Conservation (phyloP, 2,797 vertebrate genomes). For the Staurois parvus region DNA sequence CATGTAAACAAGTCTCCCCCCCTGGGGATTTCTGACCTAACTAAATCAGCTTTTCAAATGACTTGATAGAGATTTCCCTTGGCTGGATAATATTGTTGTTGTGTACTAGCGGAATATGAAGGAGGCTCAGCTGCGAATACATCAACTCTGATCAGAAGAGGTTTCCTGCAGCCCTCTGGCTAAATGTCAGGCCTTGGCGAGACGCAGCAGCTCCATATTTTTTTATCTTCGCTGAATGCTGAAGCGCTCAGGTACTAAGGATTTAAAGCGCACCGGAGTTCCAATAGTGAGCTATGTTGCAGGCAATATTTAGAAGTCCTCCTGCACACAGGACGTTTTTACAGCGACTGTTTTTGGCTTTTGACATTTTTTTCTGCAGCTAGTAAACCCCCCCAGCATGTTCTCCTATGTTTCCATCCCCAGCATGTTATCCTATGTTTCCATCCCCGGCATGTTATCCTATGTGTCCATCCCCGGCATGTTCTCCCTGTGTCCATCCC, state of each 20-base stretch:
- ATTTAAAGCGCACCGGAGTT: too few relatives aligned
- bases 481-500: too few relatives aligned
- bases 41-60: slow-evolving; percentile 57
- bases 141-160: background rate
- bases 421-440: too few relatives aligned
- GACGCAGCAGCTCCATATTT: background rate
- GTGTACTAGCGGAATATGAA: slow-evolving; percentile 9
- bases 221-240: background rate
- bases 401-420: too few relatives aligned
- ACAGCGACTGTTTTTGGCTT: too few relatives aligned
- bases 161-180: slow-evolving; percentile 13
- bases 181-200: slow-evolving; percentile 17
- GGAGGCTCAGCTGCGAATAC: background rate
- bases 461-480: too few relatives aligned
- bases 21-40: slow-evolving; percentile 57
- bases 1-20: slow-evolving; percentile 44
- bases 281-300: too few relatives aligned
- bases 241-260: background rate
- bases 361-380: too few relatives aligned
- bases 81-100: background rate
- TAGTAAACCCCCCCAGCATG: too few relatives aligned
- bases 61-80: slow-evolving; percentile 41
- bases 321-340: too few relatives aligned
- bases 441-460: too few relatives aligned
- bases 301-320: too few relatives aligned